These are phyloP conservation scores for Lucifuga dentata DNA, from an alignment of 2,113 vertebrate species.

Conservation along the genomic window DNA sequence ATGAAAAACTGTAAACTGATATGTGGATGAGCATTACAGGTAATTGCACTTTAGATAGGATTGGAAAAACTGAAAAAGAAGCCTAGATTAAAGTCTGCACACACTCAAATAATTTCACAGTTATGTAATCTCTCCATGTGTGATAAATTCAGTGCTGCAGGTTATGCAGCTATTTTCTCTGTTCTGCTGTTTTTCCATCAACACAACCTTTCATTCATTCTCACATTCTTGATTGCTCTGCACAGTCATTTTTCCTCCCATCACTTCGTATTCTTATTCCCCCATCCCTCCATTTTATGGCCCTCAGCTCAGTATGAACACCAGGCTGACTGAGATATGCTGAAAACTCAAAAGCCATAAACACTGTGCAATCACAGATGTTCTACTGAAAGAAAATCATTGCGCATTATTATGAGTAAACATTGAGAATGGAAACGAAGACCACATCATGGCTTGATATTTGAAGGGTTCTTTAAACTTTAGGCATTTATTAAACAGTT, in stretches of 20 bases:
- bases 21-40: neutral
- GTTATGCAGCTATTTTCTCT: slow-evolving; percentile 19
- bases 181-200: slow-evolving; percentile 30
- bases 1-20: too few species aligned
- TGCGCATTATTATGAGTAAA: slow-evolving; percentile 8
- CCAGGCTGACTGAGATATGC: neutral
- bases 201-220: slow-evolving; percentile 19
- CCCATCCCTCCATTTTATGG: slow-evolving; percentile 3
- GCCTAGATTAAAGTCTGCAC: too few species aligned
- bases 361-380: slow-evolving; percentile 11
- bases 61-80: too few species aligned
- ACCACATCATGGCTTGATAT: neutral
- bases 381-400: slow-evolving; percentile 4
- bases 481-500: slow-evolving; percentile 5
- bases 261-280: slow-evolving; percentile 16
- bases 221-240: slow-evolving; percentile 17
- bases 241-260: slow-evolving; percentile 23
- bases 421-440: slow-evolving; percentile 14
- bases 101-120: slow-evolving; percentile 25
- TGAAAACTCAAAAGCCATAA: neutral
- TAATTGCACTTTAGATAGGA: neutral
- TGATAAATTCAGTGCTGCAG: slow-evolving; percentile 9
- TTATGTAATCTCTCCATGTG: slow-evolving; percentile 15
- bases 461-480: slow-evolving; percentile 1
- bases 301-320: slow-evolving; percentile 7